Percentiles rank a stretch among this genome's conserved stretches.
These are phyloP conservation scores for Eustalomyia histrio DNA, from an alignment of 2,888 invertebrate species.

Conservation along the genomic window DNA sequence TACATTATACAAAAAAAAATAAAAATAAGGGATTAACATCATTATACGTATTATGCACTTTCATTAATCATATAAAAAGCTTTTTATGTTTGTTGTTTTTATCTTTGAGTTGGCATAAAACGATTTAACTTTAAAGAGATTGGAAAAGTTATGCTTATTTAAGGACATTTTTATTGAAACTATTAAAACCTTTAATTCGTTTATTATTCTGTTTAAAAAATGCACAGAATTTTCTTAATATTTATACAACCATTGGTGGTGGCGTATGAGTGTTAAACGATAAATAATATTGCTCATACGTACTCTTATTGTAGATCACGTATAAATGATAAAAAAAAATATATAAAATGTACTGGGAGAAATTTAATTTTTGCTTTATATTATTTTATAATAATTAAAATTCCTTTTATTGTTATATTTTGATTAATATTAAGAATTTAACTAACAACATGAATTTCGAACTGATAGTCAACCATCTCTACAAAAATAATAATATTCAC, in stretches of 20 bases:
- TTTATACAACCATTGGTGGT: not conserved
- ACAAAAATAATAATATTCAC: too few species aligned
- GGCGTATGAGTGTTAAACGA: not conserved
- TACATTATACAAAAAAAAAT: conserved; percentile 10
- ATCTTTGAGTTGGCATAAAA: conserved; percentile 30
- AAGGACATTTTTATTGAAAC: conserved; percentile 31
- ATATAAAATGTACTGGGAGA: too few species aligned
- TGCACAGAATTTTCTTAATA: not conserved
- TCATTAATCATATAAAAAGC: conserved; percentile 60
- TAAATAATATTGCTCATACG: too few species aligned
- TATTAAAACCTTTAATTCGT: conserved; percentile 31
- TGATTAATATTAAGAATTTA: too few species aligned
- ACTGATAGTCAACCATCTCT: too few species aligned
- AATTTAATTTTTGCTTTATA: too few species aligned
- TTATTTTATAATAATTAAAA: too few species aligned
- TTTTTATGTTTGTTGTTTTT: conserved; percentile 27
- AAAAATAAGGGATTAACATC: conserved; percentile 56
- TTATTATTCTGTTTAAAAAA: not conserved
- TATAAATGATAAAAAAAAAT: too few species aligned
- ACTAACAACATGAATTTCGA: too few species aligned
- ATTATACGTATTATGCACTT: conserved; percentile 47
- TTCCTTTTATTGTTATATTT: too few species aligned
- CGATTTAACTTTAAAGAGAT: conserved; percentile 44
- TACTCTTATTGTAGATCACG: too few species aligned
- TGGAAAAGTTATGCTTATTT: conserved; percentile 68